Percentiles rank a stretch among this genome's conserved stretches.
Evolutionary conservation across 2,797 vertebrate genomes (phyloP).

Genomic region (Molossus molossus): DNA sequence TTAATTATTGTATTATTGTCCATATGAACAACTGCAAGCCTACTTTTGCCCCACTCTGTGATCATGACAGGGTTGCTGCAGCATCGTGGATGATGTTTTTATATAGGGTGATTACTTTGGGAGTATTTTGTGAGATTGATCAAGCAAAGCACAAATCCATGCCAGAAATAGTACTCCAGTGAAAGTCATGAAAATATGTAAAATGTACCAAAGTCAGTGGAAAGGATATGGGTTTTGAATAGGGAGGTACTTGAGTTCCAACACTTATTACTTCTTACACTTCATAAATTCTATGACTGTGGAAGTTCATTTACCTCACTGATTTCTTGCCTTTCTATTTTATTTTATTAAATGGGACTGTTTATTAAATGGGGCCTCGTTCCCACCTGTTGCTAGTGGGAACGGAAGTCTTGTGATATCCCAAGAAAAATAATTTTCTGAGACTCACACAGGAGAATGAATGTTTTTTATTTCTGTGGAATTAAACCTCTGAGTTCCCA

Average conservation of each 20-base stretch:
- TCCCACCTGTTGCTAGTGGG: background rate
- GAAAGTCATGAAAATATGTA: conserved; percentile 1
- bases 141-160: background rate
- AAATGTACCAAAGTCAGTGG: background rate
- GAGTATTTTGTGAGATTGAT: background rate
- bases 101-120: background rate
- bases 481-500: background rate
- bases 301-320: conserved; percentile 15
- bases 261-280: background rate
- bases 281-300: conserved; percentile 30
- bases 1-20: background rate
- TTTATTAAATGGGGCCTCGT: too few species aligned
- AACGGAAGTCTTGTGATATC: background rate
- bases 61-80: background rate
- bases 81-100: background rate
- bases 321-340: conserved; percentile 44
- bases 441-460: background rate
- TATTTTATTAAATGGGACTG: conserved; percentile 27
- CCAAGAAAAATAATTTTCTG: background rate
- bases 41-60: background rate
- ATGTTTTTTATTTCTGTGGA: background rate
- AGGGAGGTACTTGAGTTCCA: background rate
- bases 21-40: background rate
- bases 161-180: background rate
- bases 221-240: background rate